These are phyloP conservation scores for Vidua chalybeata DNA, from an alignment of 2,113 vertebrate genomes.

Conservation along the genomic window DNA sequence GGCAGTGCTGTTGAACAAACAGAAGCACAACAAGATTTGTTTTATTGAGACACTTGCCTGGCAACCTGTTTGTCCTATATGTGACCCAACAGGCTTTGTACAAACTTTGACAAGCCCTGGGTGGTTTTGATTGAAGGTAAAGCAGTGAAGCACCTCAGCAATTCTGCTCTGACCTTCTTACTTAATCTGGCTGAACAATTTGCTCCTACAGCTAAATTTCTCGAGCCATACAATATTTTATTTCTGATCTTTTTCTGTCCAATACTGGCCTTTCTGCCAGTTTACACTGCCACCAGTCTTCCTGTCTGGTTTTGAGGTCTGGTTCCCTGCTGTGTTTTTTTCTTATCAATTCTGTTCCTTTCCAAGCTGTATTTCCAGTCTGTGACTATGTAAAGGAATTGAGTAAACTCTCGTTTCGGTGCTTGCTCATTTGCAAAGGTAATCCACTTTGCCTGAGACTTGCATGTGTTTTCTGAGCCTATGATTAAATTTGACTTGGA, in stretches of 20 bases:
- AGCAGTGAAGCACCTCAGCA: background rate
- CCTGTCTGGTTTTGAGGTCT: background rate
- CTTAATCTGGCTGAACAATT: background rate
- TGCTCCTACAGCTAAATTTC: background rate
- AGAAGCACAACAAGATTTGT: background rate
- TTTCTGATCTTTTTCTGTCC: background rate
- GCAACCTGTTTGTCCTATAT: background rate
- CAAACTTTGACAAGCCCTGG: background rate
- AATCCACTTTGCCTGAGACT: conserved; percentile 23
- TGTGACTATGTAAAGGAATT: background rate
- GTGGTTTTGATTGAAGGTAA: background rate
- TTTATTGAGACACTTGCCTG: background rate
- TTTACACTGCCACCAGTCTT: background rate
- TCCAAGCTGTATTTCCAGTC: background rate
- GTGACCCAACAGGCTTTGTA: background rate
- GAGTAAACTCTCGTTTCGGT: background rate
- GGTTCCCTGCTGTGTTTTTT: background rate
- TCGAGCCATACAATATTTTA: fast-evolving
- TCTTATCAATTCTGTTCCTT: background rate
- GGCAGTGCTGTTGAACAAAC: background rate
- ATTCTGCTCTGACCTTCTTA: background rate
- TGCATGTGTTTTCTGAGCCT: conserved; percentile 20
- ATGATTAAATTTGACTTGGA: background rate
- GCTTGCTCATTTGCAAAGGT: conserved; percentile 17
- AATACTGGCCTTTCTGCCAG: background rate